These are phyloP conservation scores for Protaetia brevitarsis DNA, from an alignment of 1,140 invertebrate species.

Conservation along the genomic window DNA sequence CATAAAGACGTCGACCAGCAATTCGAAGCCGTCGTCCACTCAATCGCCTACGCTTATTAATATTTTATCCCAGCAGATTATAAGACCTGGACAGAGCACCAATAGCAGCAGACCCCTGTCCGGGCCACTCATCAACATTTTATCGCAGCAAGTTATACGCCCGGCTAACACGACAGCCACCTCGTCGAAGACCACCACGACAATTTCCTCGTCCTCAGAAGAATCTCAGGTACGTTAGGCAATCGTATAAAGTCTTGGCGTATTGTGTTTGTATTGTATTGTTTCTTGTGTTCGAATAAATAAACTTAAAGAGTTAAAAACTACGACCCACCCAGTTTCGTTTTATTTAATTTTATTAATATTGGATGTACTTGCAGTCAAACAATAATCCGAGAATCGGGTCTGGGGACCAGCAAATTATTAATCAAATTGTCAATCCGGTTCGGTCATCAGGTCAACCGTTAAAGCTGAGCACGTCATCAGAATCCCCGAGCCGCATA, in stretches of 20 bases:
- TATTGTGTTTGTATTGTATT: background rate
- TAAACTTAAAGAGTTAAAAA: too few species aligned
- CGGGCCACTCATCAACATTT: constrained; percentile 42
- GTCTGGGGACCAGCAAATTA: constrained; percentile 23
- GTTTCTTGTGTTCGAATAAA: background rate
- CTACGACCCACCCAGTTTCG: too few species aligned
- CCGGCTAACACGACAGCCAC: constrained; percentile 26
- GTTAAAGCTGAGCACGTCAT: constrained; percentile 30
- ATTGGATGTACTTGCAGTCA: constrained; percentile 16
- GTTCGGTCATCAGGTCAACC: constrained; percentile 25
- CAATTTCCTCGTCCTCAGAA: constrained; percentile 23
- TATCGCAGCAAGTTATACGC: constrained; percentile 45
- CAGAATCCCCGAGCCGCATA: constrained; percentile 40
- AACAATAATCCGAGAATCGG: constrained; percentile 18
- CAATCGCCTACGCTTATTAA: constrained; percentile 49
- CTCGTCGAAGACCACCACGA: constrained; percentile 11
- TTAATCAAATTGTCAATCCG: constrained; percentile 23
- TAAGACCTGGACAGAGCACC: constrained; percentile 29
- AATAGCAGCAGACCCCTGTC: background rate
- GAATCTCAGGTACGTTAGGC: constrained; percentile 29
- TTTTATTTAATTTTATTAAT: background rate
- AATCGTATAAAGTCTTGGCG: too few species aligned
- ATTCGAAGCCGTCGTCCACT: constrained; percentile 40
- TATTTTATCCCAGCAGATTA: constrained; percentile 44
- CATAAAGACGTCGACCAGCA: constrained; percentile 30